These are phyloP conservation scores for Spilogale gracilis DNA, from an alignment of 2,113 vertebrate genomes.

Conservation along the genomic window DNA sequence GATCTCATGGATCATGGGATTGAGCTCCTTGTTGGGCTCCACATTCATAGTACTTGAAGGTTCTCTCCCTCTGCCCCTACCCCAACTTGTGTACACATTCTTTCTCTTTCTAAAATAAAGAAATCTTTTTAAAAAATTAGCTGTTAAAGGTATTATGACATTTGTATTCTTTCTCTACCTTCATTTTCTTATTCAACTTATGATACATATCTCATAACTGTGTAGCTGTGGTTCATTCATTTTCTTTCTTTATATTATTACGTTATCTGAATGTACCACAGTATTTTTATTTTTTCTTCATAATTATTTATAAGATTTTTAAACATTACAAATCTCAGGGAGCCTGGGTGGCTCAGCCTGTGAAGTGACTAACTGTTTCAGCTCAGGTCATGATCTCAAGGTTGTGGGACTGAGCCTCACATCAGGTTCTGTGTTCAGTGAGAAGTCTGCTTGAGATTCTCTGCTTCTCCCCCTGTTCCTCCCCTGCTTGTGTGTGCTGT, in stretches of 20 bases:
- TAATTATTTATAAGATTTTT: not conserved
- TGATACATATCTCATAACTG: not conserved
- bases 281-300: not conserved
- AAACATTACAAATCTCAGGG: not conserved
- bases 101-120: not conserved
- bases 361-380: not conserved
- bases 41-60: not conserved
- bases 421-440: not conserved
- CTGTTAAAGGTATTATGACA: not conserved
- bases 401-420: not conserved
- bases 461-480: not conserved
- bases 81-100: not conserved
- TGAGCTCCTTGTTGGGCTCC: not conserved
- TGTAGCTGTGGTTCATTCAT: not conserved
- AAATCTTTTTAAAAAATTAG: not conserved
- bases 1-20: not conserved
- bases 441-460: not conserved
- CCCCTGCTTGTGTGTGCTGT: not conserved
- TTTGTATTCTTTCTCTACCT: not conserved
- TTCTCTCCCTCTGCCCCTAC: not conserved
- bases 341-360: not conserved
- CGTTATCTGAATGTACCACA: not conserved
- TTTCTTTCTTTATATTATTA: not conserved
- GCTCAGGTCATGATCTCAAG: not conserved
- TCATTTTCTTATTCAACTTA: not conserved